Conservation (phyloP, 2,888 invertebrate genomes). For the Anagyrus pseudococci region DNA sequence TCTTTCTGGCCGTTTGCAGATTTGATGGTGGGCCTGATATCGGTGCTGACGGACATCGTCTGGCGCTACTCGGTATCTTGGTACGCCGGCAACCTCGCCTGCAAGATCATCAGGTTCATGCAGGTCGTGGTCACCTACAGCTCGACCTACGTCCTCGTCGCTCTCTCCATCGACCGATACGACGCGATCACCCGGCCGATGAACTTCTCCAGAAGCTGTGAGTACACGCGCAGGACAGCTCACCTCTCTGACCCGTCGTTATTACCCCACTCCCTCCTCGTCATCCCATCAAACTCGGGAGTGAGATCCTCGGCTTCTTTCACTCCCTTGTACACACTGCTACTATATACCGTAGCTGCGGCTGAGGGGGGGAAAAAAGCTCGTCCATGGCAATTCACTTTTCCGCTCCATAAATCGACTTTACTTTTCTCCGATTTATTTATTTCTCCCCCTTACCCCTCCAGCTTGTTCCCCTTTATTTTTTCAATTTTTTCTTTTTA, state of each 20-base stretch:
- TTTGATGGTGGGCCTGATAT: conserved; percentile 85
- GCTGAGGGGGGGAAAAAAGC: no score
- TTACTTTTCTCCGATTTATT: no score
- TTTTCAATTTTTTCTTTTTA: no score
- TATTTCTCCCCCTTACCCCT: no score
- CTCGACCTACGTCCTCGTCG: conserved; percentile 91
- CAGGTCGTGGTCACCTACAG: conserved; percentile 90
- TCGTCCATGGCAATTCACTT: no score
- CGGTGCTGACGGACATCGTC: conserved; percentile 87
- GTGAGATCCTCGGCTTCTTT: no score
- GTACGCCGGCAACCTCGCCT: conserved; percentile 87
- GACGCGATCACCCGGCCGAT: conserved; percentile 94
- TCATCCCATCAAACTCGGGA: no score
- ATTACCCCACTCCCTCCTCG: conserved; percentile 11
- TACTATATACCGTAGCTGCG: no score
- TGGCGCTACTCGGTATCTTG: conserved; percentile 90
- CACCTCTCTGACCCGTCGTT: neutral
- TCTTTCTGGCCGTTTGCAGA: conserved; percentile 67
- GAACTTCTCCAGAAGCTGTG: conserved; percentile 94
- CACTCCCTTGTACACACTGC: no score
- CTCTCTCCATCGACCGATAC: conserved; percentile 89
- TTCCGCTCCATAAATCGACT: no score
- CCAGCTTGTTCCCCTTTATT: no score
- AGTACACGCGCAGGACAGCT: no score
- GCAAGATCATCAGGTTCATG: conserved; percentile 83